Percentiles rank a stretch among this genome's conserved stretches.
Evolutionary conservation across 2,113 vertebrate genomes (phyloP).

Genomic region (Leptodactylus fuscus): DNA sequence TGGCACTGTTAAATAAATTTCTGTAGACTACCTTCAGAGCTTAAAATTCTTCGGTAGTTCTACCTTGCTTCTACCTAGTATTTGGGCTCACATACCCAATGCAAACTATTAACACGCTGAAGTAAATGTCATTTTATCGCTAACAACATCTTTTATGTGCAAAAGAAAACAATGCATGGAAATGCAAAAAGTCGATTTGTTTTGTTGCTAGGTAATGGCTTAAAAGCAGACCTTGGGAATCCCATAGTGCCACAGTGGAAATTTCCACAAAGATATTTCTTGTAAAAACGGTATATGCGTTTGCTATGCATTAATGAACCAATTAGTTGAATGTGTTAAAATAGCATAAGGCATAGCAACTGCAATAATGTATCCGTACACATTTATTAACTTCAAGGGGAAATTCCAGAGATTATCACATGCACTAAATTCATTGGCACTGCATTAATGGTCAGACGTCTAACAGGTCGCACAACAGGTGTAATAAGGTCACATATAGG

Average conservation of each 20-base stretch:
- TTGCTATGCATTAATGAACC: background rate
- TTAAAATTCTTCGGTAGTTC: no score
- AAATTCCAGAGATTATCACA: background rate
- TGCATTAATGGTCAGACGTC: background rate
- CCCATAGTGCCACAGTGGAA: background rate
- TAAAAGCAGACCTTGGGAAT: background rate
- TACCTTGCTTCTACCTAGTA: no score
- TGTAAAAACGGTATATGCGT: background rate
- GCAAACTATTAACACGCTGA: no score
- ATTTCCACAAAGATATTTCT: background rate
- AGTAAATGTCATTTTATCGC: no score
- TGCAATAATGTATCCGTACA: background rate
- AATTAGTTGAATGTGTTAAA: background rate
- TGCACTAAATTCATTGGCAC: background rate
- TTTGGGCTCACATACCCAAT: no score
- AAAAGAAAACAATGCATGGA: background rate
- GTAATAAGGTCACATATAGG: slow-evolving; percentile 3
- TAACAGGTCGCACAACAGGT: background rate
- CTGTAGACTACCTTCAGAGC: no score
- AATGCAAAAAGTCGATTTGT: background rate
- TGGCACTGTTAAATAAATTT: no score
- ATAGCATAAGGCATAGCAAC: background rate
- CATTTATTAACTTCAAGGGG: background rate
- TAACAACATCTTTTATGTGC: no score
- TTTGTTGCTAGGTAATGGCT: background rate